These are phyloP conservation scores for Cantharis rufa DNA, from an alignment of 2,888 invertebrate genomes.

Conservation along the genomic window DNA sequence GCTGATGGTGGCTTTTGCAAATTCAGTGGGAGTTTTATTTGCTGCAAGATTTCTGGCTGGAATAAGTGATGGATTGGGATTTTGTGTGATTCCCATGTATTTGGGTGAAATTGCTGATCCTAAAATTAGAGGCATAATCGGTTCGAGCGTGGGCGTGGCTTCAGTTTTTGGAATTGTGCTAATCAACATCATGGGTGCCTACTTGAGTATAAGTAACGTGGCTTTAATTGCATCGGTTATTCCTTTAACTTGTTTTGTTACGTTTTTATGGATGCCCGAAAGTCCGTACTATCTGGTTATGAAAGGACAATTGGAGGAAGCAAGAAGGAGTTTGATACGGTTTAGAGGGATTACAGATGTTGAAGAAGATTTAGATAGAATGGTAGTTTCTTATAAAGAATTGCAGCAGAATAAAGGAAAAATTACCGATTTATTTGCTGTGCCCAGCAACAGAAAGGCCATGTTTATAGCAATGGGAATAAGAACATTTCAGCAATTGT, in stretches of 20 bases:
- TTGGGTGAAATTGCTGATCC: slow-evolving; percentile 66
- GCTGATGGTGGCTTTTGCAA: slow-evolving; percentile 65
- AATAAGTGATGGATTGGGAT: slow-evolving; percentile 57
- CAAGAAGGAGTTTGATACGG: slow-evolving; percentile 59
- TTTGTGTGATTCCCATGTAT: slow-evolving; percentile 61
- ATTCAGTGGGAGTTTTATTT: slow-evolving; percentile 62
- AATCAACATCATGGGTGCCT: slow-evolving; percentile 65
- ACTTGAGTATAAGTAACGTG: slow-evolving; percentile 58
- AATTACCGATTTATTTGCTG: slow-evolving; percentile 59
- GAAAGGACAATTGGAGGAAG: slow-evolving; percentile 52
- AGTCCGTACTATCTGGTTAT: slow-evolving; percentile 58
- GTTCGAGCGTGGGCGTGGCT: slow-evolving; percentile 63
- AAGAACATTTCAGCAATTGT: slow-evolving; percentile 63
- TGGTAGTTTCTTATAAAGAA: slow-evolving; percentile 38
- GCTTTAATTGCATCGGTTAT: slow-evolving; percentile 62
- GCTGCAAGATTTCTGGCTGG: slow-evolving; percentile 60
- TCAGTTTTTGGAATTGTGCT: slow-evolving; percentile 64
- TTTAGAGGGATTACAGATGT: slow-evolving; percentile 59
- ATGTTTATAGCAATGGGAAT: slow-evolving; percentile 64
- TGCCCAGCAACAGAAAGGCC: slow-evolving; percentile 63
- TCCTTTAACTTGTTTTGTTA: slow-evolving; percentile 60
- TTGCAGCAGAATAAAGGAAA: slow-evolving; percentile 59
- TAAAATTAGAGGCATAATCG: slow-evolving; percentile 63
- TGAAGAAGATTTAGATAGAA: slow-evolving; percentile 56
- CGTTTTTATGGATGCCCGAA: slow-evolving; percentile 69